phyloP scores from a whole-genome alignment of 1,140 invertebrate genomes.

The Trichomalopsis sarcophagae region DNA sequence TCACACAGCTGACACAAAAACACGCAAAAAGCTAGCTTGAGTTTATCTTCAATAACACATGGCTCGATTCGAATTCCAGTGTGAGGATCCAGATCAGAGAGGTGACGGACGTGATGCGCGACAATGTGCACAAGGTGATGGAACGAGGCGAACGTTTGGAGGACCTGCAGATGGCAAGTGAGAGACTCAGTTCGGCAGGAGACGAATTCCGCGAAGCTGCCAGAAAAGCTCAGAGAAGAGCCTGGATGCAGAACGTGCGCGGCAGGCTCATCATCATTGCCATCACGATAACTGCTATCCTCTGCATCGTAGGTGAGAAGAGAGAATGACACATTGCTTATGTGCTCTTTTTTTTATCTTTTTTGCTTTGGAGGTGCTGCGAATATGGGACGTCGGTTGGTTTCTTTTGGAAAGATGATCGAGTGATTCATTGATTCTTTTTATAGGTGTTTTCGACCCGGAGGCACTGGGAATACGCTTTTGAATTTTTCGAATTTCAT shows the following conservation, averaged over 20 bases:
- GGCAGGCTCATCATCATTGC: constrained; percentile 66
- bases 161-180: constrained; percentile 76
- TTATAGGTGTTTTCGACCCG: neutral
- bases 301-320: constrained; percentile 68
- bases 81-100: constrained; percentile 76
- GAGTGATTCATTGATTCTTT: neutral
- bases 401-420: neutral
- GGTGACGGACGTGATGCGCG: constrained; percentile 77
- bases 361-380: constrained; percentile 9
- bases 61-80: constrained; percentile 58
- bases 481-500: too few relatives aligned
- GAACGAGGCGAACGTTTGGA: constrained; percentile 77
- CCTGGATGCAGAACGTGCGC: constrained; percentile 76
- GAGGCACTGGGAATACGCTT: too few relatives aligned
- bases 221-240: constrained; percentile 71
- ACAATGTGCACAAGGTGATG: constrained; percentile 76
- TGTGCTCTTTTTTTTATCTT: constrained; percentile 3
- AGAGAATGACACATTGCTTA: constrained; percentile 15
- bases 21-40: too few relatives aligned
- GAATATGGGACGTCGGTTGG: neutral
- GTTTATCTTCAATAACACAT: neutral
- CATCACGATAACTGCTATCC: constrained; percentile 62
- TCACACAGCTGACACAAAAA: too few relatives aligned
- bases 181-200: constrained; percentile 72
- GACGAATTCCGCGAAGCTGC: constrained; percentile 75